Base-by-base conservation (phyloP, 2,888 invertebrate species). In the Drosophila mimetica region DNA sequence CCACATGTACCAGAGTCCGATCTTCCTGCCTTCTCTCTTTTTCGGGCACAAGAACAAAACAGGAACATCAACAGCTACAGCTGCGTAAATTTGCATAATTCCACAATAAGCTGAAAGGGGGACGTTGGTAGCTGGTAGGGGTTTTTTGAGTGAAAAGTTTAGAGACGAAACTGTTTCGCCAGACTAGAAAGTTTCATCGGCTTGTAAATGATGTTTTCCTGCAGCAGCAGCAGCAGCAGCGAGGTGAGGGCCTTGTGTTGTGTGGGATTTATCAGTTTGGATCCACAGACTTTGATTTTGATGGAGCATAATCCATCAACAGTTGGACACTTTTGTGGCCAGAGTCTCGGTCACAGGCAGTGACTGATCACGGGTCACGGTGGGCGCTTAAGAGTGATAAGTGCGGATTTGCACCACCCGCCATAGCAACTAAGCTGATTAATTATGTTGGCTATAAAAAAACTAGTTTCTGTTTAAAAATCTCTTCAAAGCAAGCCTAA, bases 31-130 rank as follows among this genome's bases (percentile, higher is more conserved):
- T 4, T 44, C 5, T 25, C 9, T 7, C 9, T 9, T 2, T 14
- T 25, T n/a, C 22, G 1, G 30, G 30, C 53, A 22, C 32, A 54
- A n/a, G 4, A 52, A 54, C 54, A 54, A 52, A 53, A 60, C 42
- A 69, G 22, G 50, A 64, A 65, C 77, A 74, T 42, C 63, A 52
- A 59, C 67, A 60, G 55, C 66, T 64, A 59, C 58, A 54, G 63
- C 71, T 79, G 75, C 61, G 51, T 59, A 52, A 74, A 83, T 78
- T 78, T 78, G 78, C 78, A 78, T 78, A 83, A 77, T 78, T 82
- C 66, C 71, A 47, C 70, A 78, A 79, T 77, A 77, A 77, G 80
- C 83, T 65, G 47, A 18, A 63, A 61, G 72, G 13, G 13, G 16
- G 54, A 1, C 11, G 16, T 4, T 1, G 5, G 22, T 8, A 2